A percentile compares a stretch with the other conserved stretches of the same genome.
These are phyloP conservation scores for Frieseomelitta varia DNA, from an alignment of 1,140 invertebrate species.

Conservation along the genomic window DNA sequence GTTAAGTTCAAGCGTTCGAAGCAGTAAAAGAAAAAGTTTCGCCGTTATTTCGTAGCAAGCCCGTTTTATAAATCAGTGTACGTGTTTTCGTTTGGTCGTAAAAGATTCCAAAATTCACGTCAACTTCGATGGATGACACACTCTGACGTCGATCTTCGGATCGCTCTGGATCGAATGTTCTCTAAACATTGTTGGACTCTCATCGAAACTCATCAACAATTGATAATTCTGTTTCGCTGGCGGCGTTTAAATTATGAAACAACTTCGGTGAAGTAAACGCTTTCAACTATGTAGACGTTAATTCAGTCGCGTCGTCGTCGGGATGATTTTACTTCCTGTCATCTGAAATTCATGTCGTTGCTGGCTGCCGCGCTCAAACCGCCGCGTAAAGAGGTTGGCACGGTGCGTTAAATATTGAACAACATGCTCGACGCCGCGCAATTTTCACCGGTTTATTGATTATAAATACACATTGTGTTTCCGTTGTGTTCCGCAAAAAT, in stretches of 20 bases:
- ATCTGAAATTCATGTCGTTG: slow-evolving; percentile 18
- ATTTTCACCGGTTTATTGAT: background rate
- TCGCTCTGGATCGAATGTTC: background rate
- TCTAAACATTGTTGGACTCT: background rate
- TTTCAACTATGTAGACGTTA: background rate
- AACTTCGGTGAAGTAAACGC: no score
- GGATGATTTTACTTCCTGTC: slow-evolving; percentile 8
- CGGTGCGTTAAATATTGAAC: slow-evolving; percentile 42
- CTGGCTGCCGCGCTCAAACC: background rate
- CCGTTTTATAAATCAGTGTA: no score
- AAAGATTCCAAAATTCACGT: background rate
- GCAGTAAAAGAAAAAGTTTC: no score
- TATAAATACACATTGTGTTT: slow-evolving; percentile 2
- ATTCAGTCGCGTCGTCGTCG: slow-evolving; percentile 8
- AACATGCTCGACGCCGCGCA: slow-evolving; percentile 3
- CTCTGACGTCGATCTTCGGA: background rate
- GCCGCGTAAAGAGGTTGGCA: background rate
- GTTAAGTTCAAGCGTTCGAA: no score
- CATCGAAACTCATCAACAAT: background rate
- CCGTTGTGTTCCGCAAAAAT: slow-evolving; percentile 16
- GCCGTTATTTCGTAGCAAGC: no score
- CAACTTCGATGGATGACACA: background rate
- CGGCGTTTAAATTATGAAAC: background rate
- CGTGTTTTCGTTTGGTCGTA: no score
- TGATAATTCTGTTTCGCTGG: background rate